Evolutionary conservation across 1,140 invertebrate species (phyloP).

Genomic region (Lanistes nyassanus): DNA sequence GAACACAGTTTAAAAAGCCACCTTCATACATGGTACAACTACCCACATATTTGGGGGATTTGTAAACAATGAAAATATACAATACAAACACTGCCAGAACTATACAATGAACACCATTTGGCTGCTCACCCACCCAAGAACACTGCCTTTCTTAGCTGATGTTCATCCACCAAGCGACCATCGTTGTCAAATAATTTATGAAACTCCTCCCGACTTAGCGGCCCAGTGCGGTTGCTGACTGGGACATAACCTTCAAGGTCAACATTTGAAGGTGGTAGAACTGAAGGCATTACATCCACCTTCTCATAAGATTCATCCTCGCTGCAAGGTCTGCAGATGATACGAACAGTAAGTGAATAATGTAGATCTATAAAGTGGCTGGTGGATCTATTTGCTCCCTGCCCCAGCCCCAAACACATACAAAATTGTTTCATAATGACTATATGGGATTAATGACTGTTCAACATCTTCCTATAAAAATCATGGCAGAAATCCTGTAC

Average conservation of each 20-base stretch:
- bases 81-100: background rate
- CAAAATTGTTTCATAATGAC: too few species aligned
- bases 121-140: conserved; percentile 56
- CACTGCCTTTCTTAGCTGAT: conserved; percentile 54
- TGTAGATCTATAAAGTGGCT: too few species aligned
- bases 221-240: conserved; percentile 41
- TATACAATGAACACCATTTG: background rate
- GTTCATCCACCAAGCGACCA: conserved; percentile 61
- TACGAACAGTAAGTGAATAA: too few species aligned
- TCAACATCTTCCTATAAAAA: too few species aligned
- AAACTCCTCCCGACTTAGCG: conserved; percentile 48
- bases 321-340: conserved; percentile 41
- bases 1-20: background rate
- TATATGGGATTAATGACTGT: too few species aligned
- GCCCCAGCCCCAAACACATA: too few species aligned
- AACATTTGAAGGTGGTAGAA: conserved; percentile 23
- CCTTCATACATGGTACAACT: too few species aligned
- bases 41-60: too few species aligned
- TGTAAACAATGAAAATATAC: background rate
- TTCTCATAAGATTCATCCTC: conserved; percentile 50
- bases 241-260: conserved; percentile 26
- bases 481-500: too few species aligned
- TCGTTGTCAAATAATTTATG: conserved; percentile 55
- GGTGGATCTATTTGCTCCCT: too few species aligned
- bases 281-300: conserved; percentile 39